A percentile compares a stretch with the other conserved stretches of the same genome.
phyloP scores from a whole-genome alignment of 1,140 invertebrate species.

The Leptonema lineaticorne region DNA sequence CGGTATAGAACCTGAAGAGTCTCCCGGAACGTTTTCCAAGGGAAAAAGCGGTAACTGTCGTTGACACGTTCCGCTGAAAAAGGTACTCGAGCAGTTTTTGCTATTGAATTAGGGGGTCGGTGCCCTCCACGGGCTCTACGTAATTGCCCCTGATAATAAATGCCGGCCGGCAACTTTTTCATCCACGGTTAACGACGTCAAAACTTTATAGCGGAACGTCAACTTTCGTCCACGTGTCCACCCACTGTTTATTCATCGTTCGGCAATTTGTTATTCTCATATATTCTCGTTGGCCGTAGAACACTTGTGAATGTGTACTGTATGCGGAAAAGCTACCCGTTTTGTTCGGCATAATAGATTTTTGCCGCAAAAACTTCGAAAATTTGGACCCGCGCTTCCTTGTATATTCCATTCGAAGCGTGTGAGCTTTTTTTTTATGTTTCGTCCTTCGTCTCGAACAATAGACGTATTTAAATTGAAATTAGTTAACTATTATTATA shows the following conservation, averaged over 20 bases:
- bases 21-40: background rate
- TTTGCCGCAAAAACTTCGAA: too few species aligned
- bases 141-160: constrained; percentile 7
- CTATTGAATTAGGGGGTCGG: background rate
- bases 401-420: too few species aligned
- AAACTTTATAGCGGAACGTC: background rate
- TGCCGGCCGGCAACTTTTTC: background rate
- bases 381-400: too few species aligned
- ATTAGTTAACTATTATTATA: too few species aligned
- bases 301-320: background rate
- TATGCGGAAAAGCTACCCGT: background rate
- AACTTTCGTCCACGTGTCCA: background rate
- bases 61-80: background rate
- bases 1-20: background rate
- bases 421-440: too few species aligned
- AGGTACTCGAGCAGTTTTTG: background rate
- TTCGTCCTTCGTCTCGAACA: too few species aligned
- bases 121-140: background rate
- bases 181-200: background rate
- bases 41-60: constrained; percentile 21
- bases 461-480: too few species aligned
- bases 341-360: background rate
- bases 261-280: too few species aligned
- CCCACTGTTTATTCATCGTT: too few species aligned
- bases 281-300: too few species aligned